Evolutionary conservation across 1,140 invertebrate species (phyloP), one percentile per base, ranked within the genome.

Genomic region (Trachymyrmex cornetzi): DNA sequence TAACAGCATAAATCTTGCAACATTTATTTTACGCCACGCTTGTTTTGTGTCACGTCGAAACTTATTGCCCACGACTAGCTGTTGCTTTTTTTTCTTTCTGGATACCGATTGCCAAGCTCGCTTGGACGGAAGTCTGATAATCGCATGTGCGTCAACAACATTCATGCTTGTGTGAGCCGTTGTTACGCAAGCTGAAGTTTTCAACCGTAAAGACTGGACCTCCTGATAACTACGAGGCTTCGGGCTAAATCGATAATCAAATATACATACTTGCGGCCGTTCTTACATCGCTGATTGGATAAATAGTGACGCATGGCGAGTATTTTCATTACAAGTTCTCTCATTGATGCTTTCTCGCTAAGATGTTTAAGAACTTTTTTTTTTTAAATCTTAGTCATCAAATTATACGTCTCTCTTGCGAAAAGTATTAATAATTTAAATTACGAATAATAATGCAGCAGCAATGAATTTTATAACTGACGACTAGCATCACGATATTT

Each of bases 91-190:
- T 50, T 72, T 22, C 27, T 72, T 59, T 72, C 63, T 69, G 34
- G 12, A 22, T 71, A 57, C 11, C 74, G 69, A 86, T 85, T 80
- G 64, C 82, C 89, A 50, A 38, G 85, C 57, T 77, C 72, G 85
- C 34, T 87, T 71, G 61, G 77, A 86, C 77, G 85, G 80, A 88
- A 86, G 89, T 90, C 89, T 63, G 77, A 88, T 91, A 90, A 91
- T 90, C 71, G 77, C 87, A 87, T 82, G 50, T 85, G 87, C 89
- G 87, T 74, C 86, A 86, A 77, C 79, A 82, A 90, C 89, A 77
- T 82, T 64, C 44, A 44, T 64, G 74, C 75, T 53, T 72, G 77
- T 85, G 50, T 50, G 55, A 77, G 75, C 44, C 44, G 48, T 2
- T 16, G 86, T 90, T 90, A 82, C 86, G 77, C 77, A 90, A 90